Evolutionary conservation across 2,113 vertebrate species (phyloP), one percentile per base, ranked within the genome.

Genomic region (Paramisgurnus dabryanus): DNA sequence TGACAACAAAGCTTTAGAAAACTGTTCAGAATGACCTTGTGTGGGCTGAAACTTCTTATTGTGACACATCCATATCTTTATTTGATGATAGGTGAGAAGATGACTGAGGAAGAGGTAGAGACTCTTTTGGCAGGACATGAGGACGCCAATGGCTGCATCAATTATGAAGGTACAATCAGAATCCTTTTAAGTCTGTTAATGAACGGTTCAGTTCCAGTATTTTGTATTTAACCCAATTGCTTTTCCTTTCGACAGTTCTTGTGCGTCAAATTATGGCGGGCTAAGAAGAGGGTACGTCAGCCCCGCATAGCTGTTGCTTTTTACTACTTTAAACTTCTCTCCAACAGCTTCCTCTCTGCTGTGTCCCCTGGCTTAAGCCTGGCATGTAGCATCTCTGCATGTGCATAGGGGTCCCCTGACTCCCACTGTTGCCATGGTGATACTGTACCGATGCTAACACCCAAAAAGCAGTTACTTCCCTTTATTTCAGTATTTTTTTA

Each of bases 21-120:
- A 34, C 11, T 58, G 22, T 34, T 39, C 50, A 39, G 7, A 18
- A 67, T 18, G 43, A 5, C 47, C 17, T 49, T 49, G 2, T 40
- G 5, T 55, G 53, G 50, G 50, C 5, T 13, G n/a, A 57, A 57
- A 47, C 45, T 7, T 61, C 57, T 65, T 7, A 40, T 12, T 76
- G 17, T 39, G 43, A 75, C 12, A 40, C 7, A 9, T 60, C 10
- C 2, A 10, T 41, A 4, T 13, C 47, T 22, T 5, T 67, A 39
- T 60, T 2, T 43, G 8, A 6, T 2, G 83, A 17, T 84, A 98
- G 96, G 96, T 58, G 96, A 98, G 93, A 98, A 97, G 91, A 97
- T 98, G 96, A 91, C 95, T 0, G 96, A 97, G 87, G 96, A 98
- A 57, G 96, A 98, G 82, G 96, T 98, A 55, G 96, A 98, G 87